These are phyloP conservation scores for Melinaea menophilus DNA, from an alignment of 2,888 invertebrate genomes.

Conservation along the genomic window DNA sequence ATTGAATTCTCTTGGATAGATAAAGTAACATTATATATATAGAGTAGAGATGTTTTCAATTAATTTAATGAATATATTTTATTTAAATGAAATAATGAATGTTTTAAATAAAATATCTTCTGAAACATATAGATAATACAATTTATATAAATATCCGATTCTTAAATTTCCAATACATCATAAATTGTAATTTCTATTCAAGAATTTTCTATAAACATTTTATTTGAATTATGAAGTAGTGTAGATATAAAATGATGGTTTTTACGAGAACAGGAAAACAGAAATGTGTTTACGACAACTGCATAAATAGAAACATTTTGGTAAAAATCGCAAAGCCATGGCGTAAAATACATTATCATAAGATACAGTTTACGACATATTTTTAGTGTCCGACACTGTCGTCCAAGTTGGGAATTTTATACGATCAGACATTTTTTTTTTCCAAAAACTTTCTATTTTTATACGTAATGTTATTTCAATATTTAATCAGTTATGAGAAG, in stretches of 20 bases:
- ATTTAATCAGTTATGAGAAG: too few relatives aligned
- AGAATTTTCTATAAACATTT: conserved; percentile 4
- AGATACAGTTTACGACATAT: conserved; percentile 57
- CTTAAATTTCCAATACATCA: neutral
- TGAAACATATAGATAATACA: too few relatives aligned
- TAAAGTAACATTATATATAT: neutral
- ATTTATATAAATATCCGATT: too few relatives aligned
- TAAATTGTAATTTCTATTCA: neutral
- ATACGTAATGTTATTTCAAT: too few relatives aligned
- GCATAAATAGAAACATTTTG: conserved; percentile 47
- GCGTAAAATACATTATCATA: conserved; percentile 65
- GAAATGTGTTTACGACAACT: conserved; percentile 33
- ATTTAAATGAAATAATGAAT: too few relatives aligned
- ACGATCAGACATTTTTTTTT: conserved; percentile 20
- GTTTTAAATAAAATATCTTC: too few relatives aligned
- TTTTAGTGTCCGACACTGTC: conserved; percentile 49
- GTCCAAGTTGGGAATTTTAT: conserved; percentile 42
- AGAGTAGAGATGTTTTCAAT: too few relatives aligned
- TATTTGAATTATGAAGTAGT: neutral
- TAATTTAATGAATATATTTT: too few relatives aligned
- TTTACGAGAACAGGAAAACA: conserved; percentile 12
- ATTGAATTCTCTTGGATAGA: neutral
- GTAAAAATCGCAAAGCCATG: conserved; percentile 52
- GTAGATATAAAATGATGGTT: conserved; percentile 1
- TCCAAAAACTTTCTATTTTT: neutral